phyloP scores from a whole-genome alignment of 2,113 vertebrate species.

The Procavia capensis region DNA sequence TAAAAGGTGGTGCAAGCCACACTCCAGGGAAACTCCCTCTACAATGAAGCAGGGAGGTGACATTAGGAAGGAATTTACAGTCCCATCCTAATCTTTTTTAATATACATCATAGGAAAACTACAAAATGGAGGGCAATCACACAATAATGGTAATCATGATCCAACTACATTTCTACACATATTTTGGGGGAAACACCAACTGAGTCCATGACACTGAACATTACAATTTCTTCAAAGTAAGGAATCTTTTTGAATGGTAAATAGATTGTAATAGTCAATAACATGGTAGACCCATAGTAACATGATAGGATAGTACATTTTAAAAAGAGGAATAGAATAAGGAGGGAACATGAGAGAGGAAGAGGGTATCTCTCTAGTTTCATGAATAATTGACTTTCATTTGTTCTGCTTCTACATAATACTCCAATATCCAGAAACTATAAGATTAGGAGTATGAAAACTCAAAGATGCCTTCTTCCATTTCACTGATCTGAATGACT shows the following conservation, averaged over 20 bases:
- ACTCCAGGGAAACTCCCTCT: no score
- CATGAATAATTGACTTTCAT: neutral
- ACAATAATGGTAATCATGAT: no score
- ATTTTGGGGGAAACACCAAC: no score
- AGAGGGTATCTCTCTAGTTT: neutral
- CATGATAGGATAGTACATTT: neutral
- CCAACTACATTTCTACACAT: no score
- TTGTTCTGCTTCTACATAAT: neutral
- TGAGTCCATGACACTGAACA: no score
- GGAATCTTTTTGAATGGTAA: constrained; percentile 71
- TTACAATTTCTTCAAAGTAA: constrained; percentile 45
- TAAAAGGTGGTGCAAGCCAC: no score
- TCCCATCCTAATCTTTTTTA: no score
- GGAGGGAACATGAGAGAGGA: neutral
- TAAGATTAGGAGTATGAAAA: neutral
- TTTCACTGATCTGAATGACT: neutral
- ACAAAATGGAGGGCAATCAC: no score
- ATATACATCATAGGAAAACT: no score
- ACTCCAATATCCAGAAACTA: neutral
- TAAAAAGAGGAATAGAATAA: neutral
- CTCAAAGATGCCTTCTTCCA: neutral
- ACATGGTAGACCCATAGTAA: neutral
- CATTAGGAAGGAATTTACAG: no score
- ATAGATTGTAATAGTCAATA: neutral
- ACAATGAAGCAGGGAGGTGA: no score